Conservation (phyloP, 2,888 invertebrate species). For the Cosmopolites sordidus region DNA sequence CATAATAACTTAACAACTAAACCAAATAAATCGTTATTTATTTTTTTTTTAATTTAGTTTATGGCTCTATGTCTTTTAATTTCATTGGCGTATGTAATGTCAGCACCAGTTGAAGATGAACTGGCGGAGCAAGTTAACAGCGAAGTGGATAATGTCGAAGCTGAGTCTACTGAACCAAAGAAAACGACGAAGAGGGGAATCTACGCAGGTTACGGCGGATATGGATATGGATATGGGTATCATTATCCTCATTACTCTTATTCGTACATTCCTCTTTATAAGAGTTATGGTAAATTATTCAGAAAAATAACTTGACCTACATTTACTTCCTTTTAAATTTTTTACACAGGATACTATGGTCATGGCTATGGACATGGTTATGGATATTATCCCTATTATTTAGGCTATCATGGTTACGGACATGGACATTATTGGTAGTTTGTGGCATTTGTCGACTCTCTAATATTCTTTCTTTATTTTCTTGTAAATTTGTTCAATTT, state of each 20-base stretch:
- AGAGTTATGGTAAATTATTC: conserved; percentile 7
- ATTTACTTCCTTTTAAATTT: background rate
- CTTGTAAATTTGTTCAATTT: too few species aligned
- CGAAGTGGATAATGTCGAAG: background rate
- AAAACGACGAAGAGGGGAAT: conserved; percentile 2
- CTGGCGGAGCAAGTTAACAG: background rate
- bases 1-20: too few species aligned
- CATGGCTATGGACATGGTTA: conserved; percentile 12
- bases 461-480: too few species aligned
- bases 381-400: conserved; percentile 15
- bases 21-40: too few species aligned
- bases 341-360: conserved; percentile 1
- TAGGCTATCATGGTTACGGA: conserved; percentile 10
- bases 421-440: conserved; percentile 4
- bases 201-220: background rate
- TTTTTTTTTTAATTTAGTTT: too few species aligned
- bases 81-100: background rate
- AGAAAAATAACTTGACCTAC: background rate
- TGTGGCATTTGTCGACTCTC: too few species aligned
- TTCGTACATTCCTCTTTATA: conserved; percentile 4
- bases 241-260: conserved; percentile 8
- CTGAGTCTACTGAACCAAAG: background rate
- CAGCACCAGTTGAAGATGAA: background rate
- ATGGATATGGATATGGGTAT: conserved; percentile 8
- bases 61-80: background rate